phyloP scores from a whole-genome alignment of 2,888 invertebrate genomes.

The Eumacrocentrus americanus region DNA sequence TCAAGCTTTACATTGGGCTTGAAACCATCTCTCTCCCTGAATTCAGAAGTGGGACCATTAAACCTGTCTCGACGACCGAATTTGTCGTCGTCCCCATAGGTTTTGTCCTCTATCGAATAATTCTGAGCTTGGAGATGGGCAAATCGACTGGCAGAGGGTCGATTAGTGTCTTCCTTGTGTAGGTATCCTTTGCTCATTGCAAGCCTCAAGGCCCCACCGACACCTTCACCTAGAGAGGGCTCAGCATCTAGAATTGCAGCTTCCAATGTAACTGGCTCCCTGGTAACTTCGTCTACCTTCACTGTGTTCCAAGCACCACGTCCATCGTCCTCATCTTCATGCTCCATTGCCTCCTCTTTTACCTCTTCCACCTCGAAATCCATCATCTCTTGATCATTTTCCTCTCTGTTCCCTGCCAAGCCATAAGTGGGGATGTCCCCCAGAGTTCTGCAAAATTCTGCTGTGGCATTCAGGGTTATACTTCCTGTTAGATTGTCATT shows the following conservation, averaged over 20 bases:
- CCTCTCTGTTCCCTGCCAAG: slow-evolving; percentile 86
- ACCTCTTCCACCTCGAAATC: slow-evolving; percentile 59
- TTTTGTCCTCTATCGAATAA: slow-evolving; percentile 81
- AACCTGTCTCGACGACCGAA: slow-evolving; percentile 77
- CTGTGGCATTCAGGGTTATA: slow-evolving; percentile 90
- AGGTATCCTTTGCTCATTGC: slow-evolving; percentile 95
- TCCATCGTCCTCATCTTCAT: slow-evolving; percentile 63
- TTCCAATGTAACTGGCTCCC: slow-evolving; percentile 65
- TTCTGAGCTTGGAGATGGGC: slow-evolving; percentile 80
- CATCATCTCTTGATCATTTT: slow-evolving; percentile 74
- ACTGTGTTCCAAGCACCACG: slow-evolving; percentile 85
- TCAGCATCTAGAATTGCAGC: slow-evolving; percentile 86
- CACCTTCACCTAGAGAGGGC: slow-evolving; percentile 89
- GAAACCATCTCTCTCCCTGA: slow-evolving; percentile 89
- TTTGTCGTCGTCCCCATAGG: slow-evolving; percentile 80
- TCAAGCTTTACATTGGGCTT: slow-evolving; percentile 94
- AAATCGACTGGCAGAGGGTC: slow-evolving; percentile 74
- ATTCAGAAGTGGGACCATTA: slow-evolving; percentile 86
- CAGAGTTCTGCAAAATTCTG: slow-evolving; percentile 94
- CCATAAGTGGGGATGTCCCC: slow-evolving; percentile 96
- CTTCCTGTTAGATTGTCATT: slow-evolving; percentile 58
- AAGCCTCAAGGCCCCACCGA: slow-evolving; percentile 87
- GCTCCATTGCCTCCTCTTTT: slow-evolving; percentile 49
- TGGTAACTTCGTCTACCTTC: slow-evolving; percentile 64
- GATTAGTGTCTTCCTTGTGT: slow-evolving; percentile 78